Base-by-base conservation (phyloP, 37 sponge, comb jelly and placozoan species). In the Haliclona indistincta region DNA sequence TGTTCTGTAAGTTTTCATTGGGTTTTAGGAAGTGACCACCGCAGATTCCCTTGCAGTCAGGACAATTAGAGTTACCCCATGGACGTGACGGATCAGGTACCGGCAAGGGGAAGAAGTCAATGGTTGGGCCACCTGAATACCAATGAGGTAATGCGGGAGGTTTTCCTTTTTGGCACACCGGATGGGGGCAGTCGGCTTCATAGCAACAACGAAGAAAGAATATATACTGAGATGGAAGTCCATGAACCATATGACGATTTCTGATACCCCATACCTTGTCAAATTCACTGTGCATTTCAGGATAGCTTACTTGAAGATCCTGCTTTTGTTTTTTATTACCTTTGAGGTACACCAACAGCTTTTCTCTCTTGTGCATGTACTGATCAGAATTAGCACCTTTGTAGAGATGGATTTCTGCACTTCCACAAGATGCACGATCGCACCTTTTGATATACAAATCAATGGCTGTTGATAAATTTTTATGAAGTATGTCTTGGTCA, bases 341-440 rank as follows among this genome's bases (percentile, higher is more conserved):
- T 52, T 73, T 52, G 23, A 54, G 55, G 33, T 53, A 73, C 4
- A 73, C 10, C 30, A 54, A 2, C 38, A 65, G 39, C 8, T 20
- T n/a, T 4, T 10, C 29, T 44, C 52, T 13, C 6, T 19, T 41
- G 8, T 10, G 4, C 41, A 65, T 74, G 2, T 63, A 26, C 36
- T 51, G 44, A 41, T 15, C 64, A 3, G 68, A 66, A 25, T 74
- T 37, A 42, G 71, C 75, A 30, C 84, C 76, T 28, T 40, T 30
- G 33, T 56, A 67, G 13, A 83, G 63, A 10, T 83, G 56, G 30
- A 74, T 74, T 3, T 2, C 34, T 4, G 84, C 67, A 3, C 74
- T 69, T 2, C 75, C 83, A 74, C 83, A 82, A 30, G 75, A 58
- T 25, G 63, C 37, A 1, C 61, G 45, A 74, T 82, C 30, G 20